Evolutionary conservation across 1,140 invertebrate species (phyloP).

Genomic region (Rhagoletis zephyria): DNA sequence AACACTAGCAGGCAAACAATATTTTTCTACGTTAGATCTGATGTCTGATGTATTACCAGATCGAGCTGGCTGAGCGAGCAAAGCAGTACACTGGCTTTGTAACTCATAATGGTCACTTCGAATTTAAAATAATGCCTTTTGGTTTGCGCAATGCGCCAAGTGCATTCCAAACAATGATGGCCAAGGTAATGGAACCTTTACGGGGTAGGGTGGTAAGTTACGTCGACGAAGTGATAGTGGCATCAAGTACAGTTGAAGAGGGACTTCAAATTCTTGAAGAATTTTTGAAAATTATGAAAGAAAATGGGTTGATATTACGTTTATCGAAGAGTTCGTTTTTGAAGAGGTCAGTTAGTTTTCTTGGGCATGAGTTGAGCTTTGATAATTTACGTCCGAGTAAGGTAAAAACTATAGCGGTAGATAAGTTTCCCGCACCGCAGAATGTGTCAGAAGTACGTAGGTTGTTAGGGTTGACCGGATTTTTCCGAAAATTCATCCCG

Average conservation of each 20-base stretch:
- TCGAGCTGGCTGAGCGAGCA: conserved; percentile 67
- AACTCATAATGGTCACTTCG: conserved; percentile 61
- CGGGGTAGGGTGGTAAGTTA: conserved; percentile 39
- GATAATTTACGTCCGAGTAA: conserved; percentile 60
- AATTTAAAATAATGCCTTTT: conserved; percentile 62
- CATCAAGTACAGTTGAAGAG: conserved; percentile 37
- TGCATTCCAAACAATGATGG: conserved; percentile 67
- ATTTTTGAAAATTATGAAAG: conserved; percentile 53
- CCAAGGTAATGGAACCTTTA: conserved; percentile 18
- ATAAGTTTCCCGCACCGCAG: conserved; percentile 55
- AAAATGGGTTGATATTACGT: conserved; percentile 57
- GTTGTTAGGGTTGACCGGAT: conserved; percentile 60
- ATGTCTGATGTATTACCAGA: conserved; percentile 74
- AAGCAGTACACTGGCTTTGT: conserved; percentile 73
- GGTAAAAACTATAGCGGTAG: conserved; percentile 58
- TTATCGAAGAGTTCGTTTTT: conserved; percentile 65
- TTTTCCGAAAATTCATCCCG: conserved; percentile 62
- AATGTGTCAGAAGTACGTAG: conserved; percentile 59
- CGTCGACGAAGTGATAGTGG: conserved; percentile 41
- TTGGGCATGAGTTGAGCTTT: conserved; percentile 59
- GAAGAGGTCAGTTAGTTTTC: conserved; percentile 56
- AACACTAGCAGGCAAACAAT: conserved; percentile 67
- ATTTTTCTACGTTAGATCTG: conserved; percentile 73
- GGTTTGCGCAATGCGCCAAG: conserved; percentile 61
- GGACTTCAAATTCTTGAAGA: conserved; percentile 5